Conservation (phyloP, 2,888 invertebrate genomes). For the Danaus chrysippus region DNA sequence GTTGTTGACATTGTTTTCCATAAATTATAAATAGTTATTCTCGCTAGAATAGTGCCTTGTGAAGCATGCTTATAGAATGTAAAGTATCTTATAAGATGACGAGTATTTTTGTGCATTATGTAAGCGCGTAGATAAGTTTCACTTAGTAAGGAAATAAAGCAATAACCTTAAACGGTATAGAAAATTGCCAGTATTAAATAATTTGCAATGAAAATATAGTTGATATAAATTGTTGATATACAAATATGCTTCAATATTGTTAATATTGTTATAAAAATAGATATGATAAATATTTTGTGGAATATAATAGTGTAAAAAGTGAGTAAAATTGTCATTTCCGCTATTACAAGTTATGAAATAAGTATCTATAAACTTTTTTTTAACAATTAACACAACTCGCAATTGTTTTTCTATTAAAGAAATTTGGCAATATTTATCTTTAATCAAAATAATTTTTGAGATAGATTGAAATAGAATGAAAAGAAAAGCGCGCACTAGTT, state of each 20-base stretch:
- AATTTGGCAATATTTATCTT: too few species aligned
- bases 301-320: conserved; percentile 10
- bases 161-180: conserved; percentile 63
- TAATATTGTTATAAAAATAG: conserved; percentile 18
- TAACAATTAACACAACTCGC: background rate
- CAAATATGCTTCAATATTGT: conserved; percentile 20
- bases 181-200: conserved; percentile 60
- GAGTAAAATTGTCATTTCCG: conserved; percentile 13
- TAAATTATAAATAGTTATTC: conserved; percentile 57
- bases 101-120: conserved; percentile 66
- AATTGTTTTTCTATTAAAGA: background rate
- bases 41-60: conserved; percentile 78
- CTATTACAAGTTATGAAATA: conserved; percentile 1
- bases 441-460: too few species aligned
- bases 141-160: conserved; percentile 51
- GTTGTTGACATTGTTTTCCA: conserved; percentile 54
- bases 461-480: too few species aligned
- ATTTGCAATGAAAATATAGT: conserved; percentile 26
- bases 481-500: too few species aligned
- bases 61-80: conserved; percentile 71
- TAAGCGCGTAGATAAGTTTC: conserved; percentile 35
- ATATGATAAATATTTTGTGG: background rate
- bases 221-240: conserved; percentile 20
- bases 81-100: conserved; percentile 53
- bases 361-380: background rate